Conservation (phyloP, 2,797 vertebrate genomes). For the Centropyge bicolor region DNA sequence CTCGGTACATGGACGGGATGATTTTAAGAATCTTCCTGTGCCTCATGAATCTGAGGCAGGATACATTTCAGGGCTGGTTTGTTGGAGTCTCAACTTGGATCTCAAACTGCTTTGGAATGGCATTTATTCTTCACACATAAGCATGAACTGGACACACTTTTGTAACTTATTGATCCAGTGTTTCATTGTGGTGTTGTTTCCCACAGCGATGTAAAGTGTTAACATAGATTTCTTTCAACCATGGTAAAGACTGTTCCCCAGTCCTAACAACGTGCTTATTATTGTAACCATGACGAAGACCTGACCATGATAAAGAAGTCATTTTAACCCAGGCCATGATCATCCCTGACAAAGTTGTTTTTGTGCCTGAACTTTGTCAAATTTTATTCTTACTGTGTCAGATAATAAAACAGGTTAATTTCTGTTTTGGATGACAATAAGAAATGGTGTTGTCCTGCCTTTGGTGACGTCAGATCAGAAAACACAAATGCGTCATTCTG, state of each 20-base stretch:
- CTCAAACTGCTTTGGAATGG: neutral
- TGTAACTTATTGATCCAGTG: neutral
- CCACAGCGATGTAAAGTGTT: neutral
- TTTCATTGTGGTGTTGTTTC: neutral
- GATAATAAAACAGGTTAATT: no score
- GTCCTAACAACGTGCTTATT: neutral
- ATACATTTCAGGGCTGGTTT: neutral
- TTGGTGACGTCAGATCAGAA: no score
- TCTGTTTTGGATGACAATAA: neutral
- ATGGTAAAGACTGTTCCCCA: neutral
- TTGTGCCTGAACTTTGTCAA: neutral
- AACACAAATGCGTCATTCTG: no score
- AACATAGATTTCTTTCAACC: neutral
- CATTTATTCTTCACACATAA: neutral
- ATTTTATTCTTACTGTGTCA: no score
- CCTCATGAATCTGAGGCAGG: conserved; percentile 34
- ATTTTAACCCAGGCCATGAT: neutral
- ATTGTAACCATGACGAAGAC: neutral
- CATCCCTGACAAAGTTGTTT: neutral
- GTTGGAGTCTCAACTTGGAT: neutral
- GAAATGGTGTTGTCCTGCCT: neutral
- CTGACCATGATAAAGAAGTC: neutral
- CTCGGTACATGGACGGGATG: conserved; percentile 15
- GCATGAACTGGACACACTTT: neutral
- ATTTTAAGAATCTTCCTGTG: conserved; percentile 27